Base-by-base conservation (phyloP, 1,140 invertebrate genomes). In the Brachionus rubens region DNA sequence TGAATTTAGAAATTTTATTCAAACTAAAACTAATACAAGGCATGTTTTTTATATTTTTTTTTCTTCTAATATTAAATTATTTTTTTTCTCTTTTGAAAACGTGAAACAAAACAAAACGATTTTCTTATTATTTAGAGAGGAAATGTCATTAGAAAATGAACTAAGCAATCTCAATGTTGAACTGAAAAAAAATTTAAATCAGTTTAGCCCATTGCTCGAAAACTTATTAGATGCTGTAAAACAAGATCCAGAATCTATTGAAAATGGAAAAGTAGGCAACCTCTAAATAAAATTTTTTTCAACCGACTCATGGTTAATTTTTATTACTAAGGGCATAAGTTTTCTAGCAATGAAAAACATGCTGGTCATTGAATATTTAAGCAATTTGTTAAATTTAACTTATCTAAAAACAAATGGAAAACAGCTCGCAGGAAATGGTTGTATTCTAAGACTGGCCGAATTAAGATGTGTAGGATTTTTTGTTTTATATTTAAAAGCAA, bases 291-390 rank as follows among this genome's bases (percentile, higher is more conserved):
- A 21, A 54, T 24, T 24, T 16, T 10, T 56, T 59, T 59, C 14
- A 24, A 16, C 36, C 36, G 36, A 36, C 16, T 41, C 7, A 19
- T 26, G 26, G 26, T 16, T 24, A 36, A 40, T 40, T 30, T 67
- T 46, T 48, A 0, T 26, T 68, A 14, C 12, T n/a, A n/a, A 72
- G 68, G 68, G 68, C 48, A 72, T 72, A 36, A 72, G 68, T 26
- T 72, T 72, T 72, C 26, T 72, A 12, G 16, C 28, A 36, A 72
- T 72, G 68, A 72, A 72, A 41, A 72, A 50, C 26, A 48, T 72
- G 46, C 46, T 72, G 10, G 28, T 72, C 4, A 36, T 72, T 21
- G 68, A 72, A 9, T 72, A 72, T n/a, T 24, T 72, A 9, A 6
- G 24, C 5, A 72, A 72, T 52, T 40, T 72, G 28, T 2, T 72